A percentile compares a stretch with the other conserved stretches of the same genome.
Evolutionary conservation across 2,797 vertebrate species (phyloP).

Genomic region (Gobionotothen gibberifrons): DNA sequence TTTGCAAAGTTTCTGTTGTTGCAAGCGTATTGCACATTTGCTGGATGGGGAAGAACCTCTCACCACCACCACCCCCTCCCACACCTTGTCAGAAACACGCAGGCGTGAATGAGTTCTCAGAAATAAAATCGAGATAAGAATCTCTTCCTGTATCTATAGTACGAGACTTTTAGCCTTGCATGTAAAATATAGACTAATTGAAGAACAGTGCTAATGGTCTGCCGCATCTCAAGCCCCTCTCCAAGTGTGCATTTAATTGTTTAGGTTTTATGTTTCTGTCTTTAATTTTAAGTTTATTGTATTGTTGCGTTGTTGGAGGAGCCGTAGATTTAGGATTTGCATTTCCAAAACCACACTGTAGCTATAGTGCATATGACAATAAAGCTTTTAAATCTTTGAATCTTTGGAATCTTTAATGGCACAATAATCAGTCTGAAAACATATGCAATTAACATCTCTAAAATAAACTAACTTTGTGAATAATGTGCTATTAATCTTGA

Average conservation of each 20-base stretch:
- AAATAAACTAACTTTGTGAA: neutral
- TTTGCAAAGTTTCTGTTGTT: conserved; percentile 80
- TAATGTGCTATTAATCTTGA: conserved; percentile 3
- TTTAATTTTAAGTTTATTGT: no score
- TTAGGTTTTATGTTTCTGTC: no score
- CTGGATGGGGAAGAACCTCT: conserved; percentile 56
- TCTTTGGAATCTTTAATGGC: no score
- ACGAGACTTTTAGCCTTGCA: neutral
- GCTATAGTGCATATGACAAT: no score
- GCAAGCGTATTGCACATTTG: conserved; percentile 72
- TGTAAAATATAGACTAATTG: neutral
- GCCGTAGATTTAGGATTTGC: no score
- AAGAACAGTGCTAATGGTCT: neutral
- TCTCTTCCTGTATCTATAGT: conserved; percentile 49
- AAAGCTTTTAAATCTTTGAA: no score
- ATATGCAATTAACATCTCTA: conserved; percentile 3
- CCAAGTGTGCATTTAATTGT: no score
- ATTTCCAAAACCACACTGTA: no score
- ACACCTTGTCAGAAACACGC: conserved; percentile 55
- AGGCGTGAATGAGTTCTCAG: conserved; percentile 61
- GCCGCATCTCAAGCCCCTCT: no score
- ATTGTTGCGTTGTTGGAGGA: no score
- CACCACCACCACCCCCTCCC: conserved; percentile 54
- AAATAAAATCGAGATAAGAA: conserved; percentile 45
- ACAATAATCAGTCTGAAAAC: neutral